A percentile compares a stretch with the other conserved stretches of the same genome.
Evolutionary conservation across 2,888 invertebrate species (phyloP).

Genomic region (Drosophila formosana): DNA sequence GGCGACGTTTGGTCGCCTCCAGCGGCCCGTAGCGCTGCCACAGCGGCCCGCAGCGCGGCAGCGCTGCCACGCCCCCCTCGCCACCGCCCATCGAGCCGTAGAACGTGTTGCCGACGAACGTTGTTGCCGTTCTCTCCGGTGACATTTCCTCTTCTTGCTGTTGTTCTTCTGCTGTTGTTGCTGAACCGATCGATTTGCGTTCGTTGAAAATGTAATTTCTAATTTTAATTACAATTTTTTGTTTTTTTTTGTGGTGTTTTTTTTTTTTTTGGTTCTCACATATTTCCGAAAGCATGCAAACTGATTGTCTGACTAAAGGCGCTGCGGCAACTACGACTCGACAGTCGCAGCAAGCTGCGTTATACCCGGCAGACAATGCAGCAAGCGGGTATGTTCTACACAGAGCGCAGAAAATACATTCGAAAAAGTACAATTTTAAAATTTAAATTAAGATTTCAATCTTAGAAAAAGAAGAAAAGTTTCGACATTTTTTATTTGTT

Average conservation of each 20-base stretch:
- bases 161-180: constrained; percentile 1
- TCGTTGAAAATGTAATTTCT: constrained; percentile 12
- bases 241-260: not conserved
- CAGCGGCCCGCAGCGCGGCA: not conserved
- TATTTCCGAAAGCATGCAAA: constrained; percentile 27
- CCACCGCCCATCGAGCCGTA: constrained; percentile 26
- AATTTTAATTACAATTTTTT: not conserved
- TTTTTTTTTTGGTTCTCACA: constrained; percentile 17
- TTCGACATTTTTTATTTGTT: too few relatives aligned
- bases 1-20: not conserved
- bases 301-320: constrained; percentile 1
- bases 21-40: constrained; percentile 5
- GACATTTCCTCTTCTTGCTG: constrained; percentile 39
- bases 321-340: not conserved
- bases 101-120: constrained; percentile 10
- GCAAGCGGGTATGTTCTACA: too few relatives aligned
- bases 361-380: too few relatives aligned
- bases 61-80: constrained; percentile 13
- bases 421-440: too few relatives aligned
- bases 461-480: too few relatives aligned
- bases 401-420: too few relatives aligned
- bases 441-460: too few relatives aligned
- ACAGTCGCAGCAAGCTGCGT: not conserved
- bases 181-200: not conserved
- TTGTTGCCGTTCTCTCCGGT: constrained; percentile 48